Percentiles rank a stretch among this genome's conserved stretches.
These are phyloP conservation scores for Bruchidius siliquastri DNA, from an alignment of 2,888 invertebrate species.

Conservation along the genomic window DNA sequence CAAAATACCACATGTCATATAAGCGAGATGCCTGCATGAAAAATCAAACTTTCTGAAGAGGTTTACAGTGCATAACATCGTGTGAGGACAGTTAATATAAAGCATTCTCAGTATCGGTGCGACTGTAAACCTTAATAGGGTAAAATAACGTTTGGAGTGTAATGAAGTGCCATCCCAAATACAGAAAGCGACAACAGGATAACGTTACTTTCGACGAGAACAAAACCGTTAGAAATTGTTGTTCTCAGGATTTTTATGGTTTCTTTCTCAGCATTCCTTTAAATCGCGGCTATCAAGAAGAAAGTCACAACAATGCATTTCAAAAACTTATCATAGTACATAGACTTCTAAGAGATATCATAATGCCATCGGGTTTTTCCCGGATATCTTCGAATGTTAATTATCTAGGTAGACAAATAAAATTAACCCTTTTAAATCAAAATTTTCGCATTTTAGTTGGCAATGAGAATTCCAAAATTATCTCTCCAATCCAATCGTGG, in stretches of 20 bases:
- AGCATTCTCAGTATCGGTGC: neutral
- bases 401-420: too few species aligned
- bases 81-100: neutral
- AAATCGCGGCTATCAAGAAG: neutral
- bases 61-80: neutral
- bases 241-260: neutral
- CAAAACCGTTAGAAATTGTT: neutral
- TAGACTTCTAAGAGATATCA: too few species aligned
- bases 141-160: neutral
- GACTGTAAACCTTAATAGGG: neutral
- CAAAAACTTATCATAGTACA: neutral
- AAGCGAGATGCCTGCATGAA: neutral
- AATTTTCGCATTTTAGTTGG: too few species aligned
- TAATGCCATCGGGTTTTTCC: too few species aligned
- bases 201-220: slow-evolving; percentile 1
- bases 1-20: neutral
- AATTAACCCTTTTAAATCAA: too few species aligned
- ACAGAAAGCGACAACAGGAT: slow-evolving; percentile 1
- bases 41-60: neutral
- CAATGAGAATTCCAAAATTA: too few species aligned
- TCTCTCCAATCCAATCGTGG: too few species aligned
- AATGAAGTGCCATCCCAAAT: slow-evolving; percentile 3
- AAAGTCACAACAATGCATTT: neutral
- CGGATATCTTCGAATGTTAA: too few species aligned
- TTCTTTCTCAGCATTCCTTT: neutral